These are phyloP conservation scores for Catharus ustulatus DNA, from an alignment of 2,797 vertebrate genomes.

Conservation along the genomic window DNA sequence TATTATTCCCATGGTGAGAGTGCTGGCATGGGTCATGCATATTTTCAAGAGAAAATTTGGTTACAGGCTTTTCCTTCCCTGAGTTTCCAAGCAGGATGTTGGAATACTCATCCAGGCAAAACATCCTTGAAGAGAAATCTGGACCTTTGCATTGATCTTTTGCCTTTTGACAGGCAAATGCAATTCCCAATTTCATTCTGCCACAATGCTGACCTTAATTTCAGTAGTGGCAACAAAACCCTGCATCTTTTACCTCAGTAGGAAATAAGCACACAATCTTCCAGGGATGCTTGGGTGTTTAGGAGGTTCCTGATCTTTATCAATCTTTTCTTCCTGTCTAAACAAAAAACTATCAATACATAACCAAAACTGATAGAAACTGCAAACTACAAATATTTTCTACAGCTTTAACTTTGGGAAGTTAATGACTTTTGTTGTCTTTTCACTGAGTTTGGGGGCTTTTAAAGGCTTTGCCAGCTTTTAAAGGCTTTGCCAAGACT, in stretches of 20 bases:
- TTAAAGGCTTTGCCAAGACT: background rate
- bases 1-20: background rate
- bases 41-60: background rate
- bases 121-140: background rate
- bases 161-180: background rate
- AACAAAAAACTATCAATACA: background rate
- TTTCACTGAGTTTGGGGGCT: background rate
- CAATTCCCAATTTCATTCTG: conserved; percentile 6
- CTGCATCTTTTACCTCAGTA: background rate
- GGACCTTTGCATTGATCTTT: background rate
- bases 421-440: background rate
- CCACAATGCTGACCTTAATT: conserved; percentile 13
- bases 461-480: background rate
- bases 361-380: background rate
- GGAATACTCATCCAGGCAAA: background rate
- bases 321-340: background rate
- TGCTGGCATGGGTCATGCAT: background rate
- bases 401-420: background rate
- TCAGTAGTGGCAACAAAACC: background rate
- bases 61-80: background rate
- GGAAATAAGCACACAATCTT: background rate
- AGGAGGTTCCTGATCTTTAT: background rate
- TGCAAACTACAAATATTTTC: background rate
- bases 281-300: background rate
- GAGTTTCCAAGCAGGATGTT: background rate